A percentile compares a stretch with the other conserved stretches of the same genome.
Evolutionary conservation across 2,888 invertebrate genomes (phyloP).

Genomic region (Pollenia amentaria): DNA sequence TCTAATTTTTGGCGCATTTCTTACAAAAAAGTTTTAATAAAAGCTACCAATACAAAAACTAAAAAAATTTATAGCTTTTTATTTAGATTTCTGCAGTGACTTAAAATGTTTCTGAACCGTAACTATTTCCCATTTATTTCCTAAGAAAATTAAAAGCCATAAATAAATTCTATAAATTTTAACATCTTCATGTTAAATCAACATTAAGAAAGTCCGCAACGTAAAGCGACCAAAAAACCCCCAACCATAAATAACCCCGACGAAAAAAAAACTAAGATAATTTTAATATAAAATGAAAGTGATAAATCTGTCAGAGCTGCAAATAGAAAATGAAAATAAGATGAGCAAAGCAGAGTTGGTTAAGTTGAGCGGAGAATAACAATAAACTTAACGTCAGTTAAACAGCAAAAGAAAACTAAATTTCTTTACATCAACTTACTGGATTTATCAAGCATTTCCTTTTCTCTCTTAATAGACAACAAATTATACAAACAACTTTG

Average conservation of each 20-base stretch:
- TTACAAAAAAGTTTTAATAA: no score
- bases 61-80: no score
- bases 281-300: slow-evolving; percentile 22
- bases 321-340: neutral
- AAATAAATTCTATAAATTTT: slow-evolving; percentile 48
- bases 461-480: slow-evolving; percentile 26
- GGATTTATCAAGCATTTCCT: neutral
- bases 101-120: neutral
- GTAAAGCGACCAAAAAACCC: neutral
- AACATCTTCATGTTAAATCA: slow-evolving; percentile 33
- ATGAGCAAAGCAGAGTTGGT: neutral
- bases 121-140: slow-evolving; percentile 17
- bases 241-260: neutral
- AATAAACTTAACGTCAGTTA: neutral
- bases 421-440: neutral
- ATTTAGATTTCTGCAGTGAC: neutral
- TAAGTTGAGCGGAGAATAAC: neutral
- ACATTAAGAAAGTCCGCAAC: neutral
- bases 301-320: slow-evolving; percentile 37
- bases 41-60: no score
- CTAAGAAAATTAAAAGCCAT: slow-evolving; percentile 10
- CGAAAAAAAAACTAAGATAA: neutral
- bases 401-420: neutral
- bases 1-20: no score
- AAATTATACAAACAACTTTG: slow-evolving; percentile 11